Percentiles rank a stretch among this genome's conserved stretches.
These are phyloP conservation scores for Sciurus carolinensis DNA, from an alignment of 2,797 vertebrate genomes.

Conservation along the genomic window DNA sequence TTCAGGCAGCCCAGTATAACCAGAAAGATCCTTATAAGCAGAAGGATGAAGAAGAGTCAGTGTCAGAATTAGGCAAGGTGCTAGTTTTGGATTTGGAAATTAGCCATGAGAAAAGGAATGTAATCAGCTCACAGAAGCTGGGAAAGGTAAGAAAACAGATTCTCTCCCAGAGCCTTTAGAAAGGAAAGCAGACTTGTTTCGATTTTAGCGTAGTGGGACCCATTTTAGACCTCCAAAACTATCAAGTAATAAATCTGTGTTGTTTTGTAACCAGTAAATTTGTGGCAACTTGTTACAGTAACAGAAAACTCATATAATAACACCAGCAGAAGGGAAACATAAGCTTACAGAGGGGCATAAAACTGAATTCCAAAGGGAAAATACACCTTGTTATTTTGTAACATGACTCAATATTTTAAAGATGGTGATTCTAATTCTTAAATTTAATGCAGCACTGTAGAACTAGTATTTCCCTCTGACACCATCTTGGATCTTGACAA, in stretches of 20 bases:
- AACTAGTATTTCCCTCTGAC: neutral
- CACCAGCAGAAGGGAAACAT: neutral
- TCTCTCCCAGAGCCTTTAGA: neutral
- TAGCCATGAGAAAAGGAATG: neutral
- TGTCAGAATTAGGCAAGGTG: neutral
- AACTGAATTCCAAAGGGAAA: neutral
- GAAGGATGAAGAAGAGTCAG: neutral
- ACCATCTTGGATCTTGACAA: constrained; percentile 41
- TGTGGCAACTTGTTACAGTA: neutral
- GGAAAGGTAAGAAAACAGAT: neutral
- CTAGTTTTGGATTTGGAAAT: neutral
- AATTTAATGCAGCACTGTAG: neutral
- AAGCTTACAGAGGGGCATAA: neutral
- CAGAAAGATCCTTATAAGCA: neutral
- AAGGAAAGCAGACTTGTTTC: neutral
- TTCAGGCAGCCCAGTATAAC: neutral
- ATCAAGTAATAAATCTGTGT: constrained; percentile 19
- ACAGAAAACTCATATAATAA: neutral
- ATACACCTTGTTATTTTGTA: neutral
- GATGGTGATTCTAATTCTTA: neutral
- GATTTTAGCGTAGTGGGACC: neutral
- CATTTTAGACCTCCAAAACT: neutral
- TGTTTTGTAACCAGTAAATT: neutral
- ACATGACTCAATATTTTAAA: constrained; percentile 57
- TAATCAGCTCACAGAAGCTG: neutral